Evolutionary conservation across 2,888 invertebrate genomes (phyloP).

Genomic region (Hoplodrina ambigua): DNA sequence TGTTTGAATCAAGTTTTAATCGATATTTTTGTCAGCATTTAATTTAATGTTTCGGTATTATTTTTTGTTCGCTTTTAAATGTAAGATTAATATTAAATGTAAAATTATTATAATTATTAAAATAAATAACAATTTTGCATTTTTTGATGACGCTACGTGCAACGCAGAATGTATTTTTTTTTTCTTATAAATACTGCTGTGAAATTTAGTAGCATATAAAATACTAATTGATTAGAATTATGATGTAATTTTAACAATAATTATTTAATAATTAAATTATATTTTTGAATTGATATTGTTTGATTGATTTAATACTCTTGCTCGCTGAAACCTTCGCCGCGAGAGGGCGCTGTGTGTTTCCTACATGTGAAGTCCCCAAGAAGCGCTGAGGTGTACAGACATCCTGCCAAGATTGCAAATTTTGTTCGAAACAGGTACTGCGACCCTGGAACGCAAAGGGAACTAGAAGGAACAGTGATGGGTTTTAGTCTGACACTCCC

Average conservation of each 20-base stretch:
- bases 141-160: background rate
- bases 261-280: conserved; percentile 25
- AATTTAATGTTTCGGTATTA: conserved; percentile 35
- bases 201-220: background rate
- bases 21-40: conserved; percentile 30
- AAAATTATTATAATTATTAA: no score
- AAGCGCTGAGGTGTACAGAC: no score
- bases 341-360: no score
- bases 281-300: background rate
- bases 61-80: conserved; percentile 30
- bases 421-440: no score
- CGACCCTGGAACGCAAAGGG: no score
- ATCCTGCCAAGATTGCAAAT: no score
- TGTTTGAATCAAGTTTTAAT: no score
- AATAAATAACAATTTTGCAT: no score
- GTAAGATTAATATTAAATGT: conserved; percentile 15
- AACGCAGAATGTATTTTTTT: background rate
- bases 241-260: background rate
- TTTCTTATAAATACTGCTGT: background rate
- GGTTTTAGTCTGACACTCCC: no score
- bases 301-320: conserved; percentile 14
- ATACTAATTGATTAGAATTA: conserved; percentile 2
- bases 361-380: no score
- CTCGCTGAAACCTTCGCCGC: no score
- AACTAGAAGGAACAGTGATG: no score